Evolutionary conservation across 2,888 invertebrate species (phyloP).

Genomic region (Nomada goodeniana): DNA sequence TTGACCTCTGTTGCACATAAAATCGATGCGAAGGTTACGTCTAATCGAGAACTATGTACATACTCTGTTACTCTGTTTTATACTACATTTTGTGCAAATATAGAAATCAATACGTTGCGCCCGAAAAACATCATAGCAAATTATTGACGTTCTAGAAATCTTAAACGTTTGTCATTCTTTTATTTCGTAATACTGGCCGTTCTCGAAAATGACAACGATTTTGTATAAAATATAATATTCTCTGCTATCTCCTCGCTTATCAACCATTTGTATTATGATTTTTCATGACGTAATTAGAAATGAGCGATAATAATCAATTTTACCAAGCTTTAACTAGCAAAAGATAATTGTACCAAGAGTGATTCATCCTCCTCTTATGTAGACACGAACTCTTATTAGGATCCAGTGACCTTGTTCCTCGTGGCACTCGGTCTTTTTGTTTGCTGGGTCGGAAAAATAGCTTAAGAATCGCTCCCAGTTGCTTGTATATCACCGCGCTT

Average conservation of each 20-base stretch:
- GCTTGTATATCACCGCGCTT: conserved; percentile 22
- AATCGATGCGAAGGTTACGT: conserved; percentile 68
- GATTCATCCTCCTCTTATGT: conserved; percentile 38
- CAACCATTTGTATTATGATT: not conserved
- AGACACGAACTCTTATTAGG: conserved; percentile 36
- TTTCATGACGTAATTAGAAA: conserved; percentile 4
- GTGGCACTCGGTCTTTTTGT: conserved; percentile 43
- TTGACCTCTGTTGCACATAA: conserved; percentile 67
- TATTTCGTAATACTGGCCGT: not conserved
- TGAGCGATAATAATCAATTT: conserved; percentile 4
- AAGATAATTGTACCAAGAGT: conserved; percentile 25
- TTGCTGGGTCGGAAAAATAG: conserved; percentile 32
- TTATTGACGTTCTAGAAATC: not conserved
- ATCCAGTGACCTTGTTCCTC: conserved; percentile 58
- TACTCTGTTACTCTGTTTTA: not conserved
- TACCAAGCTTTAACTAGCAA: not conserved
- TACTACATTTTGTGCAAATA: conserved; percentile 5
- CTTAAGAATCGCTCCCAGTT: conserved; percentile 36
- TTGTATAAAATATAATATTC: too few relatives aligned
- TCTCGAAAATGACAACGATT: not conserved
- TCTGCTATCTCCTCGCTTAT: not conserved
- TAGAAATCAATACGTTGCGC: not conserved
- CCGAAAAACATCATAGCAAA: not conserved
- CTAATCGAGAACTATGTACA: conserved; percentile 17
- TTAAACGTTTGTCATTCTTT: not conserved